Evolutionary conservation across 2,113 vertebrate species (phyloP).

Genomic region (Bungarus multicinctus): DNA sequence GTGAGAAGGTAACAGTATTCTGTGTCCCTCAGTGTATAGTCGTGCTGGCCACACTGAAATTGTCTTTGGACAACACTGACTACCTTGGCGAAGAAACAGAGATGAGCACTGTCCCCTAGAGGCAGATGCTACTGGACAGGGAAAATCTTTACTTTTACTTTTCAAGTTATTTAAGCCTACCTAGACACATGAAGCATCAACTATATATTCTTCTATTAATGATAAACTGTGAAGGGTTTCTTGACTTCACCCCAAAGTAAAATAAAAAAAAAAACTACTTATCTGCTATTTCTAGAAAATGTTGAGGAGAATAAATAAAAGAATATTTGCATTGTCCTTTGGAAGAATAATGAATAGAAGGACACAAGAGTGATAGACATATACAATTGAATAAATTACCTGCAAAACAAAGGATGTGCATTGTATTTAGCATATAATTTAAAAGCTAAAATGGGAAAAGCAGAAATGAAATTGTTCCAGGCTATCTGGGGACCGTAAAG

Average conservation of each 20-base stretch:
- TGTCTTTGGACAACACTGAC: neutral
- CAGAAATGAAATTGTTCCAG: neutral
- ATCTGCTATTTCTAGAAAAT: neutral
- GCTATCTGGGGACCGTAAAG: neutral
- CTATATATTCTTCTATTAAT: neutral
- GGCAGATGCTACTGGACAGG: neutral
- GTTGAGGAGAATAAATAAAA: neutral
- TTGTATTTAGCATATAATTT: neutral
- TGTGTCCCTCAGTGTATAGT: no score
- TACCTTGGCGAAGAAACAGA: neutral
- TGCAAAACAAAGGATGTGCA: neutral
- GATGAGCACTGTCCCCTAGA: neutral
- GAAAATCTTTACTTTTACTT: neutral
- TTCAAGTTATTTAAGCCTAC: neutral
- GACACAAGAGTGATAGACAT: neutral
- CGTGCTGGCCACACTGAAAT: no score
- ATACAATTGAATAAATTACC: neutral
- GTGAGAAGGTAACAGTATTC: no score
- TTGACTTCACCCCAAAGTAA: neutral
- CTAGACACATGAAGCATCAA: neutral
- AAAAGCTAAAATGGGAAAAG: constrained; percentile 8
- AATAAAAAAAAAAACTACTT: neutral
- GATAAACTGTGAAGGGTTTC: neutral
- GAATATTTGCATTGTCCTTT: constrained; percentile 19
- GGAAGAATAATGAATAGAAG: neutral